Conservation (phyloP, 2,888 invertebrate genomes). For the Nineta flava region DNA sequence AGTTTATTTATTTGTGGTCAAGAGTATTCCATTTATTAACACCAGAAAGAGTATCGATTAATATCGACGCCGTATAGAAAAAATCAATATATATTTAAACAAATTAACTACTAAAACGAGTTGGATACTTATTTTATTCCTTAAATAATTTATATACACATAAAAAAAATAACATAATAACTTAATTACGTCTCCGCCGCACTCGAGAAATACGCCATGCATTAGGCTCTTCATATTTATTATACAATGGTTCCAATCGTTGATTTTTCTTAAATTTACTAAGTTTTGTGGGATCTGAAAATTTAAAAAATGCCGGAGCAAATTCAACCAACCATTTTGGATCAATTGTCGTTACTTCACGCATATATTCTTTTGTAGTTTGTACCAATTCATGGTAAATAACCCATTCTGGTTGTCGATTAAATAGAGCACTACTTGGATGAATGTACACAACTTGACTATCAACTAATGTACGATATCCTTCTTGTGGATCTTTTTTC, state of each 20-base stretch:
- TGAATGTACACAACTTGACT: constrained; percentile 98
- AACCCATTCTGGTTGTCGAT: constrained; percentile 98
- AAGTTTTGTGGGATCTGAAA: constrained; percentile 94
- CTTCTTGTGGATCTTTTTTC: constrained; percentile 98
- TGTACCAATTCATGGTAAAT: constrained; percentile 97
- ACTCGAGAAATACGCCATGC: constrained; percentile 97
- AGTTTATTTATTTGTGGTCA: too few relatives aligned
- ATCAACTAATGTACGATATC: constrained; percentile 92
- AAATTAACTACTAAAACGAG: too few relatives aligned
- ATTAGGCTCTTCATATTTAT: constrained; percentile 98
- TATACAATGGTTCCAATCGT: constrained; percentile 90
- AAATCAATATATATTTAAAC: too few relatives aligned
- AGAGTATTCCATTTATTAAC: too few relatives aligned
- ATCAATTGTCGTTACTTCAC: constrained; percentile 92
- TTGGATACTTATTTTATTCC: too few relatives aligned
- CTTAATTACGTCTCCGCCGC: constrained; percentile 69
- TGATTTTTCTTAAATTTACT: constrained; percentile 99
- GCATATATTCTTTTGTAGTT: constrained; percentile 98
- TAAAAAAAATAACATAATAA: background rate
- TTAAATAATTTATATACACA: too few relatives aligned
- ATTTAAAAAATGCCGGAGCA: constrained; percentile 97
- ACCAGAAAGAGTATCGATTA: too few relatives aligned
- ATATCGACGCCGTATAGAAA: too few relatives aligned
- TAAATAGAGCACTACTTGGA: constrained; percentile 94
- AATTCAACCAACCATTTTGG: constrained; percentile 99